A percentile compares a stretch with the other conserved stretches of the same genome.
These are phyloP conservation scores for Manacus vitellinus DNA, from an alignment of 2,113 vertebrate genomes.

Conservation along the genomic window DNA sequence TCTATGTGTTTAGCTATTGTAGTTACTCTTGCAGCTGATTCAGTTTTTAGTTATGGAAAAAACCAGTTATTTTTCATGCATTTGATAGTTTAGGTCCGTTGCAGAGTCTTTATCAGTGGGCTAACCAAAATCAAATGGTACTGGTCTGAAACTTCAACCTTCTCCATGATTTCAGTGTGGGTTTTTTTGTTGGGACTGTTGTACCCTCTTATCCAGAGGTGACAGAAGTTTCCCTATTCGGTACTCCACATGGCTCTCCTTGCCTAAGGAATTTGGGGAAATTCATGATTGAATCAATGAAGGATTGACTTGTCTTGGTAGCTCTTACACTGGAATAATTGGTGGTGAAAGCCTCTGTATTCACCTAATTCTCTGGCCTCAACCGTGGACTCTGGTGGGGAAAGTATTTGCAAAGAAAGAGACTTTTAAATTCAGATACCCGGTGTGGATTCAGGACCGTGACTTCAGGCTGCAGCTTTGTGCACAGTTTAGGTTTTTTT, in stretches of 20 bases:
- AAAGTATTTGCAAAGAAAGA: not conserved
- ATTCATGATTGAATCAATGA: not conserved
- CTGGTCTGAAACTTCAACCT: not conserved
- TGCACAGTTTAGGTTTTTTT: not conserved
- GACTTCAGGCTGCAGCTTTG: not conserved
- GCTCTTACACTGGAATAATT: not conserved
- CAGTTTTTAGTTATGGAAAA: not conserved
- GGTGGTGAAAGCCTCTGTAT: not conserved
- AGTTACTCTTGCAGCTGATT: not conserved
- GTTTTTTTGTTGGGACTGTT: not conserved
- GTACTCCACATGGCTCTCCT: not conserved
- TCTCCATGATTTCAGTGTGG: not conserved
- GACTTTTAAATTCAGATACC: not conserved
- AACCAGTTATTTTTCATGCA: not conserved
- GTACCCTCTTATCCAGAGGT: not conserved
- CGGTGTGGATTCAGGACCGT: not conserved
- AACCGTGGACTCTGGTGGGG: not conserved
- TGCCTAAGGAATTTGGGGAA: not conserved
- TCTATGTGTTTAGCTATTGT: not conserved
- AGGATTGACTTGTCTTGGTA: not conserved
- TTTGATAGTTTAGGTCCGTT: not conserved
- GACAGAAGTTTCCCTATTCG: rapidly evolving
- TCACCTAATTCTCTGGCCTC: not conserved
- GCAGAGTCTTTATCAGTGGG: not conserved
- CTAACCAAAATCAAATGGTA: not conserved